Base-by-base conservation (phyloP, 2,113 vertebrate genomes). In the Proterorhinus semilunaris region DNA sequence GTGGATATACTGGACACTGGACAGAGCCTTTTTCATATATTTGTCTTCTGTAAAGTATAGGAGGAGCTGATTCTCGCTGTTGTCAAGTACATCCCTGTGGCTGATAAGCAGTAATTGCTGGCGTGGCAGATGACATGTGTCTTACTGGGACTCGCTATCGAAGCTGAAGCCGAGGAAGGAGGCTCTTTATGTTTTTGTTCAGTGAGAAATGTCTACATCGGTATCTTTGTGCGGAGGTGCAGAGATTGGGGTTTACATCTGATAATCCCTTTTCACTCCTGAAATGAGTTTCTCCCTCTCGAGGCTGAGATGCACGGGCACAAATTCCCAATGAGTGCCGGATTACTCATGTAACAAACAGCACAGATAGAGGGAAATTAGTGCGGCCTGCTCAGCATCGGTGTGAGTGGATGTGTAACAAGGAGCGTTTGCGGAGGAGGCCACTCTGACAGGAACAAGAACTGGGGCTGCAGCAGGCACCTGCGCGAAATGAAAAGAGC, bases 41-140 rank as follows among this genome's bases (percentile, higher is more conserved):
- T 61, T 61, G 58, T 45, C 42, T 44, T 15, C 8, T 61, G 58
- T 8, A 44, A 63, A 65, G 61, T 80, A 62, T 77, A 83, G 81
- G 81, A 82, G 86, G 81, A 81, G 86, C 78, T 43, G 87, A 84
- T 84, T 74, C 59, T 47, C 47, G 57, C 70, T 72, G 82, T 90
- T 89, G 86, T 89, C 79, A 68, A 72, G 62, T 74, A 57, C 50
- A 55, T 71, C 84, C 71, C 76, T 69, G 5, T 1, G 21, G 69
- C 81, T 71, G 88, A 91, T 92, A 88, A 90, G 86, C 67, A 79
- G 69, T 90, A 91, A 91, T 88, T 89, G 87, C 80, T 72, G 78
- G 76, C 59, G 58, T 67, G 78, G 69, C 78, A 63, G 78, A 78
- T 66, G 78, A 84, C 75, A 81, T 66, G 75, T 62, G 78, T 83